Evolutionary conservation across 2,113 vertebrate species (phyloP), one percentile per base, ranked within the genome.

Genomic region (Harpagus bidentatus): DNA sequence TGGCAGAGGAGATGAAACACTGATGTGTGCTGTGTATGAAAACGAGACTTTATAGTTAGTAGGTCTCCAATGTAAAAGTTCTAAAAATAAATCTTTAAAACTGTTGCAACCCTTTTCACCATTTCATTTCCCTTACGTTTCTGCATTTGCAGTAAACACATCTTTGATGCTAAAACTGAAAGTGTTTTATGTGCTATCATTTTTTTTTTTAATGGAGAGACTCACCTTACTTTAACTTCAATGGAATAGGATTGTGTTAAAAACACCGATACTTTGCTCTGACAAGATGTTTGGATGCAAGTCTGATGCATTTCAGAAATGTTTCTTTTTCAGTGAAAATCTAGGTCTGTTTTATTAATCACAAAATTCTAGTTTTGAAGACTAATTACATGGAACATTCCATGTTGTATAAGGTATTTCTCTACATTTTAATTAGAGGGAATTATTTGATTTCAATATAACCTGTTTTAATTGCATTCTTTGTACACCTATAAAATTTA

Each of bases 61-160:
- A 48, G 38, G 80, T 70, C 56, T 93, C 62, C 86, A 14, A 9
- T 59, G 70, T 82, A 88, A 80, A 73, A 88, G 42, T 66, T 59
- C 62, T 87, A 89, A 95, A 97, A 95, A 93, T 88, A 96, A 93
- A 71, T 62, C 25, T 56, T 63, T 92, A 84, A 89, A 94, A 79
- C 56, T 77, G 66, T 55, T 89, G 88, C 81, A 80, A 81, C 13
- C n/a, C 34, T 79, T 91, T 89, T 83, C 47, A 55, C 62, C 4
- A 14, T 83, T 96, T 95, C 42, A 74, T 95, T 96, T 96, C 78
- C 78, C 71, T 91, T 76, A 43, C 28, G 0, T 85, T 80, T 88
- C 63, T 93, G 42, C 91, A 82, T 95, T 97, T 87, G 48, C 74
- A 59, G 89, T 94, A 96, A 97, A 92, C 63, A 43, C 78, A 70